phyloP scores from a whole-genome alignment of 1,140 invertebrate genomes.

The Drosophila malerkotliana region DNA sequence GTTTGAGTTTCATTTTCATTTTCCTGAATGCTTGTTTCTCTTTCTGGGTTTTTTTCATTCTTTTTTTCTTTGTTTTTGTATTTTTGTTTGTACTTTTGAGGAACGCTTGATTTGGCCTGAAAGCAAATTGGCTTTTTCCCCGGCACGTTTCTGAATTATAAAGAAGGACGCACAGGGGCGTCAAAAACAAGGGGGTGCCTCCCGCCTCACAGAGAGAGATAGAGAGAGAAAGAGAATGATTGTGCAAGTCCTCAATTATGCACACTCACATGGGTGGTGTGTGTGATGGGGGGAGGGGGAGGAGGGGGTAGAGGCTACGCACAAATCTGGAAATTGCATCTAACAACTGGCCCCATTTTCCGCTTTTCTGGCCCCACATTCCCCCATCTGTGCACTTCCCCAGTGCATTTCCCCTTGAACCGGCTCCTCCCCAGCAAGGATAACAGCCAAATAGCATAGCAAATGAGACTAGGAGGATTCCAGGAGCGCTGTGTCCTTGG shows the following conservation, averaged over 20 bases:
- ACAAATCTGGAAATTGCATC: slow-evolving; percentile 51
- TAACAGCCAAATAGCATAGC: slow-evolving; percentile 41
- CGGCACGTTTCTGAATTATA: slow-evolving; percentile 53
- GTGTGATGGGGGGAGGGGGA: background rate
- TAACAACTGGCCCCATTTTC: slow-evolving; percentile 7
- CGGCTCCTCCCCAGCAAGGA: background rate
- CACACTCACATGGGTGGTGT: slow-evolving; percentile 26
- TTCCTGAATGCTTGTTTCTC: slow-evolving; percentile 1
- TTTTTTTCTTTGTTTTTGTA: slow-evolving; percentile 3
- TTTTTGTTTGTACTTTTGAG: slow-evolving; percentile 23
- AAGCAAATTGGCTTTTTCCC: slow-evolving; percentile 53
- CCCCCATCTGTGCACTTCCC: slow-evolving; percentile 5
- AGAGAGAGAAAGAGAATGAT: background rate
- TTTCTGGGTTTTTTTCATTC: background rate
- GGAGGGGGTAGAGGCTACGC: slow-evolving; percentile 8
- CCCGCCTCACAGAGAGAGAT: background rate
- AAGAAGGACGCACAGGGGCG: background rate
- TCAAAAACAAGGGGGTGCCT: background rate
- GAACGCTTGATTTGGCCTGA: slow-evolving; percentile 28
- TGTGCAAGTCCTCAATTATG: slow-evolving; percentile 60
- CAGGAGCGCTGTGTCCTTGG: background rate
- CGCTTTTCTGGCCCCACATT: background rate
- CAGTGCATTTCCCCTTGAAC: too few relatives aligned
- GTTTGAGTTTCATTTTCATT: slow-evolving; percentile 22
- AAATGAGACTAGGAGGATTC: slow-evolving; percentile 31